Percentiles rank a stretch among this genome's conserved stretches.
Conservation (phyloP, 64 coral and sea anemone genomes). For the Montipora foliosa region DNA sequence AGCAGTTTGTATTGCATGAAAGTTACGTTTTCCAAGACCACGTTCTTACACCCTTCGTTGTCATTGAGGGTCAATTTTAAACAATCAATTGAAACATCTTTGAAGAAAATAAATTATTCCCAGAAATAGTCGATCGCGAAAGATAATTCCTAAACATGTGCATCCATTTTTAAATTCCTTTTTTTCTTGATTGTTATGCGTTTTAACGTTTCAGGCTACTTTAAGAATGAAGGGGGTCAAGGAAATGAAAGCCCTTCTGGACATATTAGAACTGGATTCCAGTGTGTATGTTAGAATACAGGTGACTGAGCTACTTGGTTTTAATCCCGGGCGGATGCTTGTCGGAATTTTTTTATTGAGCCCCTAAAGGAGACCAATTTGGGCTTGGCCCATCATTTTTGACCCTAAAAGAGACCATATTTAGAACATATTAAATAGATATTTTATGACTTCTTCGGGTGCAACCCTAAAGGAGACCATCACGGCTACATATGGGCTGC, state of each 20-base stretch:
- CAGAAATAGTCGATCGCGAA: background rate
- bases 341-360: too few relatives aligned
- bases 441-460: too few relatives aligned
- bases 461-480: too few relatives aligned
- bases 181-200: background rate
- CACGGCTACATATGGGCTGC: too few relatives aligned
- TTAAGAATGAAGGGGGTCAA: conserved; percentile 96
- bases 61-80: too few relatives aligned
- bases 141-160: background rate
- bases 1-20: too few relatives aligned
- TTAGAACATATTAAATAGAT: too few relatives aligned
- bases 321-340: background rate
- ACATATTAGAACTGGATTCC: conserved; percentile 95
- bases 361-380: too few relatives aligned
- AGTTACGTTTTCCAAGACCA: too few relatives aligned
- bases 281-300: conserved; percentile 97
- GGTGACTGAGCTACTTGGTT: conserved; percentile 18
- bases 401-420: too few relatives aligned
- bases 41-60: too few relatives aligned
- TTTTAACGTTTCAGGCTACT: conserved; percentile 66
- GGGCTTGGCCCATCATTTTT: too few relatives aligned
- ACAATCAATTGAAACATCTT: background rate
- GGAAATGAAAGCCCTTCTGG: conserved; percentile 93
- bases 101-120: background rate
- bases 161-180: background rate